Base-by-base conservation (phyloP, 2,888 invertebrate genomes). In the Aromia moschata region DNA sequence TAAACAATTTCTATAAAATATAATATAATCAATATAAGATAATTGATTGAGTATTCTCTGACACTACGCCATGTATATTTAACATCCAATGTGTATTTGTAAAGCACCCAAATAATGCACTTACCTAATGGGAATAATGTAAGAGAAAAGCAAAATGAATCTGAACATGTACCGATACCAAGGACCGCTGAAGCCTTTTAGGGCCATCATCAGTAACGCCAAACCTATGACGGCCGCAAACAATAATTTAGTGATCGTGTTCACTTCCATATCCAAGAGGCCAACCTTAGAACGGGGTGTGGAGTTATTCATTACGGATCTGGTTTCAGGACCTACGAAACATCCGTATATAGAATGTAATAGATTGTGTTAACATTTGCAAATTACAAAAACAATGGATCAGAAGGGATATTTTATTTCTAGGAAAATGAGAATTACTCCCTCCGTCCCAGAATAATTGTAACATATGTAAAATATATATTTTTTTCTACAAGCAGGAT, bases 271-370 rank as follows among this genome's bases (percentile, higher is more conserved):
- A 82, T 99, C 99, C 10, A 99, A 83, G 4, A 96, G 85, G 4
- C 99, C 99, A 56, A 97, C 92, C 86, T 99, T 99, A 17, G 96
- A 96, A 56, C 96, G 87, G 0, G 98, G 97, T 43, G 91, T 89
- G 0, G 96, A 96, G 78, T 98, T 98, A 82, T 99, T 99, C 98
- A 99, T 99, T 9, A 98, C 94, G 69, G 96, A 94, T 68, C 98
- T 86, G 0, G 98, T 98, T 83, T 99, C 99, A 46, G 89, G 89
- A 12, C 99, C 96, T 81, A 82, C 47, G 67, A 52, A 7, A 56
- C 53, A 40, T 38, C 31, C 30, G n/a, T n/a, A n/a, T n/a, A n/a
- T n/a, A n/a, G n/a, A n/a, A n/a, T n/a, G n/a, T n/a, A n/a, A n/a
- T n/a, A n/a, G n/a, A n/a, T n/a, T n/a, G n/a, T n/a, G n/a, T n/a